phyloP scores from a whole-genome alignment of 1,140 invertebrate species.

The Psix sp. region DNA sequence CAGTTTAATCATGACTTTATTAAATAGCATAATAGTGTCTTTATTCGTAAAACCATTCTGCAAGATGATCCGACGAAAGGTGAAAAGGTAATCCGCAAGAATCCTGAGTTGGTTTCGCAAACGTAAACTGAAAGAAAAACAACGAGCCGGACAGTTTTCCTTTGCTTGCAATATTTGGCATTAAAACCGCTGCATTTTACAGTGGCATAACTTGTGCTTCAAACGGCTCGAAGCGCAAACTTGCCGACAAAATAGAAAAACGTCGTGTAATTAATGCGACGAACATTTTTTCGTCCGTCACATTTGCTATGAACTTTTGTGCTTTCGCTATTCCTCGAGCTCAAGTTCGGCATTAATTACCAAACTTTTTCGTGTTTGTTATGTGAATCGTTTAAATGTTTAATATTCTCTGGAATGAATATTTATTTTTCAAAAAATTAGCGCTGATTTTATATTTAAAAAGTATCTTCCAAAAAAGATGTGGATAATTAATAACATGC shows the following conservation, averaged over 20 bases:
- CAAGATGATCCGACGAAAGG: constrained; percentile 58
- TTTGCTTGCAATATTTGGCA: constrained; percentile 38
- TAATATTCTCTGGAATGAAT: too few relatives aligned
- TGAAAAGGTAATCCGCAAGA: constrained; percentile 58
- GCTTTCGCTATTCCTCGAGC: constrained; percentile 8
- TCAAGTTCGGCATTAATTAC: constrained; percentile 37
- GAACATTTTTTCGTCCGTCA: constrained; percentile 21
- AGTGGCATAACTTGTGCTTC: constrained; percentile 33
- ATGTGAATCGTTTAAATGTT: constrained; percentile 16
- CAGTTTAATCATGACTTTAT: constrained; percentile 27
- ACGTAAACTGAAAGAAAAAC: constrained; percentile 58
- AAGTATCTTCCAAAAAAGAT: too few relatives aligned
- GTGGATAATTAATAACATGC: too few relatives aligned
- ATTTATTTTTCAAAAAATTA: too few relatives aligned
- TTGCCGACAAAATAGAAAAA: constrained; percentile 26
- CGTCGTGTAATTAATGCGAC: constrained; percentile 34
- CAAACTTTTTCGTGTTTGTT: constrained; percentile 40
- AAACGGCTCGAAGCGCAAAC: constrained; percentile 20
- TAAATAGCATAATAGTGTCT: constrained; percentile 45
- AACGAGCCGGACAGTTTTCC: constrained; percentile 35
- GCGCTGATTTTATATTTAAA: too few relatives aligned
- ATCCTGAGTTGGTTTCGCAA: constrained; percentile 51
- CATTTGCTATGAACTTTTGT: constrained; percentile 18
- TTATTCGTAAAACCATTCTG: constrained; percentile 54
- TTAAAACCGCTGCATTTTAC: constrained; percentile 54